These are phyloP conservation scores for Fragum whitleyi DNA, from an alignment of 2,888 invertebrate genomes.

Conservation along the genomic window DNA sequence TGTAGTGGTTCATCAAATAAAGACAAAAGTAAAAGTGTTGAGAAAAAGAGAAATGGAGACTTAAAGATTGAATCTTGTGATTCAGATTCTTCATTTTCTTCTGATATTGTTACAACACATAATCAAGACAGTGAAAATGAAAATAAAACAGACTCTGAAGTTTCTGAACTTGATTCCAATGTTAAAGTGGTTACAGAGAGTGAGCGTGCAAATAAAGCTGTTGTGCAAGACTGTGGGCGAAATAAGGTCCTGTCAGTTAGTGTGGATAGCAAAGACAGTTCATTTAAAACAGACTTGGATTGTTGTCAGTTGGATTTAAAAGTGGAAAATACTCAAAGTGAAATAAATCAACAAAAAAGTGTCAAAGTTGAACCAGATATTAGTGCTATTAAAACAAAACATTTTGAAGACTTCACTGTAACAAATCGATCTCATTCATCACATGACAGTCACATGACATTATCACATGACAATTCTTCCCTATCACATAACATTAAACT, in stretches of 20 bases:
- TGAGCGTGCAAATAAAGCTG: too few relatives aligned
- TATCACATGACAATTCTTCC: background rate
- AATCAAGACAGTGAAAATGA: background rate
- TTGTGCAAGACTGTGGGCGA: too few relatives aligned
- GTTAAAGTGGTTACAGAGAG: too few relatives aligned
- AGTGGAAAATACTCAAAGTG: background rate
- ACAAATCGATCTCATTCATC: constrained; percentile 16
- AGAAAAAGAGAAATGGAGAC: background rate
- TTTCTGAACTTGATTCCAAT: background rate
- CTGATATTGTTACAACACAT: background rate
- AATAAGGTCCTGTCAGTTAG: too few relatives aligned
- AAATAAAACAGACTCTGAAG: background rate
- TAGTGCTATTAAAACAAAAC: constrained; percentile 12
- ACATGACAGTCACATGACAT: background rate
- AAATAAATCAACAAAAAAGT: background rate
- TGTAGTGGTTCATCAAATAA: background rate
- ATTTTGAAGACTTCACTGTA: background rate
- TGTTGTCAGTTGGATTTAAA: too few relatives aligned
- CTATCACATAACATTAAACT: background rate
- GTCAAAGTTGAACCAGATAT: background rate
- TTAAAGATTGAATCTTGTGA: background rate
- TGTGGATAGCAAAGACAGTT: too few relatives aligned
- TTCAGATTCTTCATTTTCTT: background rate
- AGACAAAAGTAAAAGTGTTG: background rate
- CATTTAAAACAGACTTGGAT: too few relatives aligned